Evolutionary conservation across 2,113 vertebrate species (phyloP).

Genomic region (Okapia johnstoni): DNA sequence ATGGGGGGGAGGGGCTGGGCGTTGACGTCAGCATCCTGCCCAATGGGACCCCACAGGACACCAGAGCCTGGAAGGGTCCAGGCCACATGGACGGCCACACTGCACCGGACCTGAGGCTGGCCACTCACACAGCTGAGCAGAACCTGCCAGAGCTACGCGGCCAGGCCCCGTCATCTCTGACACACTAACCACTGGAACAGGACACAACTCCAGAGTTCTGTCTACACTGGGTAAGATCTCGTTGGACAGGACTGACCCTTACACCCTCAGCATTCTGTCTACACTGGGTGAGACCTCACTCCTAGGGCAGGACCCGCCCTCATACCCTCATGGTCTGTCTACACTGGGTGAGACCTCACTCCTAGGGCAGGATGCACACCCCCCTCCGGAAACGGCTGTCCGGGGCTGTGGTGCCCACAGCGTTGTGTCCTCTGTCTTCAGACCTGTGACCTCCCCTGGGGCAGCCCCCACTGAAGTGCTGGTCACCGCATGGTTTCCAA

Average conservation of each 20-base stretch:
- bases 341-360: neutral
- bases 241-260: no score
- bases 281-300: neutral
- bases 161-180: neutral
- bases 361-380: neutral
- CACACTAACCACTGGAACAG: neutral
- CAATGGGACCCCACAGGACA: neutral
- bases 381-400: neutral
- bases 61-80: neutral
- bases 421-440: neutral
- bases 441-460: neutral
- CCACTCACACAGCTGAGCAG: neutral
- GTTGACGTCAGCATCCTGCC: neutral
- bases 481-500: neutral
- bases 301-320: fast-evolving
- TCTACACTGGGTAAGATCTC: neutral
- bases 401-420: neutral
- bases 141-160: no score
- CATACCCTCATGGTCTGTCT: fast-evolving
- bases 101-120: no score
- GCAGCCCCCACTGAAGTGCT: neutral
- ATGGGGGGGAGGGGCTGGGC: neutral
- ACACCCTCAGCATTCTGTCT: neutral
- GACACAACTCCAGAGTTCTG: neutral
- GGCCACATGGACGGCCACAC: neutral